A percentile compares a stretch with the other conserved stretches of the same genome.
Evolutionary conservation across 2,888 invertebrate species (phyloP).

Genomic region (Drosophila yooni): DNA sequence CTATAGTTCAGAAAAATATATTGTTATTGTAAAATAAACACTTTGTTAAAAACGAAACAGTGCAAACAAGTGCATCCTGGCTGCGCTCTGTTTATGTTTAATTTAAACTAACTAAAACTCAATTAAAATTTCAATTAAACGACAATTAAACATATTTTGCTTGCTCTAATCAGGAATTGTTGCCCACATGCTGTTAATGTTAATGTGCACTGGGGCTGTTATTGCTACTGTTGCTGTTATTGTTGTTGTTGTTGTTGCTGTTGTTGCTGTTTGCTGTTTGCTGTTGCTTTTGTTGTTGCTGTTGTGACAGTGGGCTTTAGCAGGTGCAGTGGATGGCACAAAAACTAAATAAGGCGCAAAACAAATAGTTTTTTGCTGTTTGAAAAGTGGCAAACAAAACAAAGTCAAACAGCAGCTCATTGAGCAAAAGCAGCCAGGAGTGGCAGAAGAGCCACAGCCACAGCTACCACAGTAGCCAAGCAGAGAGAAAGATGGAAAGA

Average conservation of each 20-base stretch:
- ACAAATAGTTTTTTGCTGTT: conserved; percentile 76
- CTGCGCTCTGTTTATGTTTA: neutral
- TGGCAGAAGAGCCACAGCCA: neutral
- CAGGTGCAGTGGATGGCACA: conserved; percentile 66
- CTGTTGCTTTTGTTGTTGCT: conserved; percentile 4
- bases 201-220: conserved; percentile 29
- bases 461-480: conserved; percentile 47
- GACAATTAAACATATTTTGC: conserved; percentile 53
- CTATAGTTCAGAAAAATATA: neutral
- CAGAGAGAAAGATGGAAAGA: conserved; percentile 3
- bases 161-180: conserved; percentile 27
- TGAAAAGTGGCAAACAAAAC: conserved; percentile 66
- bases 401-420: conserved; percentile 71
- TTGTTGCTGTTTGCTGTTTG: conserved; percentile 6
- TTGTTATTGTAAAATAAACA: neutral
- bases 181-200: conserved; percentile 66
- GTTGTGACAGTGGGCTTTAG: conserved; percentile 38
- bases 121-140: conserved; percentile 48
- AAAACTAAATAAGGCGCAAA: conserved; percentile 75
- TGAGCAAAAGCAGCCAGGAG: conserved; percentile 51
- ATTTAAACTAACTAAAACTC: conserved; percentile 2
- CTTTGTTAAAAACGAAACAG: neutral
- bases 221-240: conserved; percentile 19
- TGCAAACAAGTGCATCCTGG: neutral
- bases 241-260: conserved; percentile 15